phyloP scores from a whole-genome alignment of 2,888 invertebrate species.

The Meiosimyza decipiens region DNA sequence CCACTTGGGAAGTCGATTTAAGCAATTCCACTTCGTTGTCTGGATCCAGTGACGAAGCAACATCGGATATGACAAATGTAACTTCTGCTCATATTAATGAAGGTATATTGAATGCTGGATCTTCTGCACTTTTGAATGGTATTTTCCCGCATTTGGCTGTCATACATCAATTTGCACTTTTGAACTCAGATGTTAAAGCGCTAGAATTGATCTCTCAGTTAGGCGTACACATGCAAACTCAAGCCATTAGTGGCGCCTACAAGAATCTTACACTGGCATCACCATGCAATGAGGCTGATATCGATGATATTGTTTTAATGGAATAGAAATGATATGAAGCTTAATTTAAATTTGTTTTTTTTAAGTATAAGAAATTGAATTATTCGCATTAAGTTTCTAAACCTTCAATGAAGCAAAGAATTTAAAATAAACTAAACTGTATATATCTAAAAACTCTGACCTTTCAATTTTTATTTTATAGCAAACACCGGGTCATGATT shows the following conservation, averaged over 20 bases:
- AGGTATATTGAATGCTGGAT: constrained; percentile 42
- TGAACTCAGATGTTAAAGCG: constrained; percentile 59
- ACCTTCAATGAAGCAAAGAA: no score
- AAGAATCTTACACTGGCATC: constrained; percentile 51
- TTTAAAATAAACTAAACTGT: no score
- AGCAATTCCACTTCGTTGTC: constrained; percentile 15
- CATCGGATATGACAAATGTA: constrained; percentile 24
- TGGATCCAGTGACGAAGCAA: constrained; percentile 30
- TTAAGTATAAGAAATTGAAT: not conserved
- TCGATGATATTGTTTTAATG: constrained; percentile 62
- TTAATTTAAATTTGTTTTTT: constrained; percentile 5
- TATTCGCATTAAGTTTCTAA: not conserved
- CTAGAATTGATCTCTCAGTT: constrained; percentile 59
- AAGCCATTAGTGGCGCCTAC: constrained; percentile 58
- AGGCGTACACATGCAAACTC: constrained; percentile 60
- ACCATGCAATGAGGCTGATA: constrained; percentile 48
- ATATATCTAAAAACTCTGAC: no score
- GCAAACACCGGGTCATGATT: no score
- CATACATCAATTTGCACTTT: constrained; percentile 60
- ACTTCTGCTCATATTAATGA: constrained; percentile 24
- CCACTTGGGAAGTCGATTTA: not conserved
- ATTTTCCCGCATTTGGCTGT: constrained; percentile 61
- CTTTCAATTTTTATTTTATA: no score
- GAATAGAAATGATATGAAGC: constrained; percentile 49
- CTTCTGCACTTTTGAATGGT: constrained; percentile 50